Evolutionary conservation across 1,140 invertebrate species (phyloP).

Genomic region (Sinonovacula constricta): DNA sequence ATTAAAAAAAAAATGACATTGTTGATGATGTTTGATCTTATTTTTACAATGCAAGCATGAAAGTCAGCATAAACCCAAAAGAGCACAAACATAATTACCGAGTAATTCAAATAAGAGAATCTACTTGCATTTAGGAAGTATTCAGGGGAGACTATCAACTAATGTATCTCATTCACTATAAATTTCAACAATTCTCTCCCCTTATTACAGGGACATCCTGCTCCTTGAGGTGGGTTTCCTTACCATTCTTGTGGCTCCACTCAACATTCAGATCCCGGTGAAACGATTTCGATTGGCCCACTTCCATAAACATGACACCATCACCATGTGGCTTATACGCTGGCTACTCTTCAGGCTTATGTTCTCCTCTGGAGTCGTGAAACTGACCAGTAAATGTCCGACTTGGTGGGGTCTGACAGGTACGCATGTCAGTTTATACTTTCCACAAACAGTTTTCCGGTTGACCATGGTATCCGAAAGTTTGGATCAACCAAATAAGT

Average conservation of each 20-base stretch:
- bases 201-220: conserved; percentile 84
- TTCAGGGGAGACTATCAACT: too few relatives aligned
- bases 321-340: conserved; percentile 86
- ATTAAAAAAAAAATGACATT: too few relatives aligned
- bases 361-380: conserved; percentile 88
- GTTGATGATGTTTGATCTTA: neutral
- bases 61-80: too few relatives aligned
- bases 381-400: conserved; percentile 87
- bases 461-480: too few relatives aligned
- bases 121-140: too few relatives aligned
- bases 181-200: too few relatives aligned
- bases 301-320: conserved; percentile 71
- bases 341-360: conserved; percentile 90
- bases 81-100: too few relatives aligned
- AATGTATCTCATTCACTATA: neutral
- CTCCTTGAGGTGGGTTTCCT: conserved; percentile 88
- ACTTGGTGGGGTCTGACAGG: conserved; percentile 90
- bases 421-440: too few relatives aligned
- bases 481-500: too few relatives aligned
- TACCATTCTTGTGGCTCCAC: conserved; percentile 86
- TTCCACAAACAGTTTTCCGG: too few relatives aligned
- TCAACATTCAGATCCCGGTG: conserved; percentile 76
- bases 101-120: too few relatives aligned
- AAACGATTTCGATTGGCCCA: conserved; percentile 77
- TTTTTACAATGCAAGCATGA: too few relatives aligned